phyloP scores from a whole-genome alignment of 1,140 invertebrate species.

The Drosophila pectinifera region DNA sequence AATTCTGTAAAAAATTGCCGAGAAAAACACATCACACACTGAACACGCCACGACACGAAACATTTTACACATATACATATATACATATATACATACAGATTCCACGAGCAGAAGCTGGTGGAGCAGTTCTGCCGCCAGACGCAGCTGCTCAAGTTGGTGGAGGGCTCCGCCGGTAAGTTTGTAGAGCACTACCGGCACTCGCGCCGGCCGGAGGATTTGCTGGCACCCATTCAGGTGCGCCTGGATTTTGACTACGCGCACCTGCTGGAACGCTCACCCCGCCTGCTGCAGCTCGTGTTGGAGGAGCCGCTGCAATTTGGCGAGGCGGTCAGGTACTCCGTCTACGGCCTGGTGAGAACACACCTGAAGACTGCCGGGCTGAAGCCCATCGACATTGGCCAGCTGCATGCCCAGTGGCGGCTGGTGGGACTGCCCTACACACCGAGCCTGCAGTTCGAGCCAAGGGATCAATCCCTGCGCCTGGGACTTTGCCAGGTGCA shows the following conservation, averaged over 20 bases:
- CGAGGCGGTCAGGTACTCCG: conserved; percentile 65
- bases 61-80: background rate
- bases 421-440: conserved; percentile 66
- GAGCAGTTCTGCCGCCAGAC: conserved; percentile 58
- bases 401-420: conserved; percentile 70
- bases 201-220: conserved; percentile 58
- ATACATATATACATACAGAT: conserved; percentile 42
- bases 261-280: conserved; percentile 31
- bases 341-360: conserved; percentile 60
- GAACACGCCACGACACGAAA: background rate
- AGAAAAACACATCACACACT: background rate
- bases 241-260: conserved; percentile 63
- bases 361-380: conserved; percentile 38
- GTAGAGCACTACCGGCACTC: conserved; percentile 38
- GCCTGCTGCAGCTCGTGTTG: conserved; percentile 51
- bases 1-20: background rate
- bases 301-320: conserved; percentile 73
- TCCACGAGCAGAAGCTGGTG: conserved; percentile 65
- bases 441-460: conserved; percentile 54
- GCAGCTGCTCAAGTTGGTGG: conserved; percentile 62
- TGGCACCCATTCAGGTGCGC: conserved; percentile 61
- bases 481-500: conserved; percentile 53
- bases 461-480: conserved; percentile 34
- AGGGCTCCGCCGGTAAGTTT: conserved; percentile 49
- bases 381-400: conserved; percentile 67